Evolutionary conservation across 2,113 vertebrate genomes (phyloP), one percentile per base, ranked within the genome.

Genomic region (Semicossyphus pulcher): DNA sequence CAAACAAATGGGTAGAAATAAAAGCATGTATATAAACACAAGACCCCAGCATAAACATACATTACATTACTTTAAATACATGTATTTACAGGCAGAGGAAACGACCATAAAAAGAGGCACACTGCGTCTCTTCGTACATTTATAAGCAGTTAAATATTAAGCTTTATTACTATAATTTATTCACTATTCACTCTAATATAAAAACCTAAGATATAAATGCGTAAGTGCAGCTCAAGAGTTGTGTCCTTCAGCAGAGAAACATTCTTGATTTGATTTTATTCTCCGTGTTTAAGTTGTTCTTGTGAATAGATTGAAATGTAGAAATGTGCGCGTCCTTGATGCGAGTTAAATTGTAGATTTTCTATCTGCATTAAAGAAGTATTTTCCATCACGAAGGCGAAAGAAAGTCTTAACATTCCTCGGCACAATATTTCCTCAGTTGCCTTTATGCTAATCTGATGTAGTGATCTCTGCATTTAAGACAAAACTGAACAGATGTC

Each of bases 401-500:
- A 36, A 41, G 5, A 12, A 15, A 39, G 39, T 42, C 39, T 37
- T 42, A 16, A 44, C n/a, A n/a, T n/a, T n/a, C n/a, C n/a, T n/a
- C n/a, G n/a, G n/a, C n/a, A 8, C 21, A 12, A 11, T 31, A 31
- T 31, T 28, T 57, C 21, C 51, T 53, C 32, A 10, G 34, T 21
- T 14, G 21, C 21, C 58, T 21, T 0, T 25, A 5, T 6, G 11
- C 18, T 53, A 57, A 63, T 77, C 68, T 62, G 25, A 7, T 2
- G 4, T 15, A 12, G 44, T 78, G 69, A 89, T 86, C 65, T 86
- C 45, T 73, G 70, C 59, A 67, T 77, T 76, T 52, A 53, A 57
- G 70, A 45, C 36, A 39, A 58, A n/a, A 73, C 76, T 61, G 77
- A 84, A 72, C 72, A 72, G 85, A 80, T 68, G 85, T 76, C 63